Evolutionary conservation across 1,140 invertebrate species (phyloP).

Genomic region (Drosophila parabipectinata): DNA sequence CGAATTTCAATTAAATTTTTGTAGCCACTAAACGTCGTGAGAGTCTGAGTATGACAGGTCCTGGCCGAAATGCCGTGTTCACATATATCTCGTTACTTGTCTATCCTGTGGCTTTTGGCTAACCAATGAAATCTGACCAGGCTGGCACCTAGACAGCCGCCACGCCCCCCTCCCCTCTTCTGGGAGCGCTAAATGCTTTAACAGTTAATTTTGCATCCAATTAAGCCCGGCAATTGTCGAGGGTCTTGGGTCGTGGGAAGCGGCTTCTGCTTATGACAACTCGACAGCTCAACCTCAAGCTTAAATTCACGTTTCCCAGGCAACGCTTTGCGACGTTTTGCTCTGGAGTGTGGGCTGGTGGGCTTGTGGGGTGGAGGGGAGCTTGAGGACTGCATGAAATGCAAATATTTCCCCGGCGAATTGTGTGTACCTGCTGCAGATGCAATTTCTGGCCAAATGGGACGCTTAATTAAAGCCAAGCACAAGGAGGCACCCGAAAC

Average conservation of each 20-base stretch:
- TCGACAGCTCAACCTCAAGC: constrained; percentile 17
- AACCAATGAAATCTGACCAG: constrained; percentile 7
- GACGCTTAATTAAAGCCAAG: constrained; percentile 47
- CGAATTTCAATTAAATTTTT: not conserved
- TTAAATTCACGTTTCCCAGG: constrained; percentile 5
- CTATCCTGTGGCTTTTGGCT: constrained; percentile 10
- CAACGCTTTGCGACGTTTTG: constrained; percentile 22
- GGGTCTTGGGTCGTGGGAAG: constrained; percentile 3
- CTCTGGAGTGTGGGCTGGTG: not conserved
- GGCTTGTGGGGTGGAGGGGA: not conserved
- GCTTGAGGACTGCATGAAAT: constrained; percentile 20
- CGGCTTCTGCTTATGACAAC: constrained; percentile 27
- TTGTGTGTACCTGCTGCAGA: constrained; percentile 43
- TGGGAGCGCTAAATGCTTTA: constrained; percentile 33
- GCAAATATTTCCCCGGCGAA: constrained; percentile 36
- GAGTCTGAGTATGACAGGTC: constrained; percentile 1
- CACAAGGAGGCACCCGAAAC: constrained; percentile 7
- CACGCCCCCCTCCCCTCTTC: not conserved
- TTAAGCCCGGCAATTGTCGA: constrained; percentile 43
- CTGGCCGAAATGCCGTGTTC: constrained; percentile 1
- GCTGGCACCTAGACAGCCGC: constrained; percentile 7
- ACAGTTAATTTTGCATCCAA: constrained; percentile 77
- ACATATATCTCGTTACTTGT: constrained; percentile 3
- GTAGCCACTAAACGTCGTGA: not conserved
- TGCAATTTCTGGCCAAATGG: constrained; percentile 40